Conservation (phyloP, 2,797 vertebrate species). For the Pteropus rufus region DNA sequence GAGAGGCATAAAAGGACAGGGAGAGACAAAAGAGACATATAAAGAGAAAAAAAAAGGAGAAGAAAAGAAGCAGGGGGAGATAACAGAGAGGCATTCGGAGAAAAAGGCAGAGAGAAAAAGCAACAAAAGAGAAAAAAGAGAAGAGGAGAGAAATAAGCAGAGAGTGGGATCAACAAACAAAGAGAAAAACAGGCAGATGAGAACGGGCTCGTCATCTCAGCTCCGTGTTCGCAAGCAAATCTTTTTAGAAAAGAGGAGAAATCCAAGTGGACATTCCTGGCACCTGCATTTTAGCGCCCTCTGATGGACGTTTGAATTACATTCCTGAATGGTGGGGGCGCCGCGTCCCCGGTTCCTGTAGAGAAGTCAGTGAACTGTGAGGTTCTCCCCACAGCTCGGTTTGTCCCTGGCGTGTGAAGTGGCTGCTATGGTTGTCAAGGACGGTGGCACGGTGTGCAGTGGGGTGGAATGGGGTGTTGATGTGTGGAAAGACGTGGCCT, state of each 20-base stretch:
- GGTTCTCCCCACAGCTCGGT: neutral
- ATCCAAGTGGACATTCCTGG: neutral
- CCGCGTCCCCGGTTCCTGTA: fast-evolving
- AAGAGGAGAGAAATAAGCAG: neutral
- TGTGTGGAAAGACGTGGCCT: neutral
- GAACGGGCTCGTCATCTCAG: no score
- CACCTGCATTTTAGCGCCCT: neutral
- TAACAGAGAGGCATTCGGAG: neutral
- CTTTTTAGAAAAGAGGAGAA: neutral
- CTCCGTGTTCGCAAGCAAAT: neutral
- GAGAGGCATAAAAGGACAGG: neutral
- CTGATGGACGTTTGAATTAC: neutral
- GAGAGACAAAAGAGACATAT: neutral
- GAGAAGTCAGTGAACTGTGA: neutral
- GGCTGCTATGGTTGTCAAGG: neutral
- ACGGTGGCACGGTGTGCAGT: neutral
- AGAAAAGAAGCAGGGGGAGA: neutral
- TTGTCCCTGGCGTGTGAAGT: neutral
- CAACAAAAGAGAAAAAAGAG: neutral
- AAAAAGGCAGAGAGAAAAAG: neutral
- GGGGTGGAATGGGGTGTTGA: neutral
- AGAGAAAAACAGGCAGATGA: neutral
- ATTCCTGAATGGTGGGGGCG: neutral
- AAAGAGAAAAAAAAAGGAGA: neutral
- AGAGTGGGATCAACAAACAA: neutral